Evolutionary conservation across 2,797 vertebrate species (phyloP).

Genomic region (Dicrostonyx torquatus): DNA sequence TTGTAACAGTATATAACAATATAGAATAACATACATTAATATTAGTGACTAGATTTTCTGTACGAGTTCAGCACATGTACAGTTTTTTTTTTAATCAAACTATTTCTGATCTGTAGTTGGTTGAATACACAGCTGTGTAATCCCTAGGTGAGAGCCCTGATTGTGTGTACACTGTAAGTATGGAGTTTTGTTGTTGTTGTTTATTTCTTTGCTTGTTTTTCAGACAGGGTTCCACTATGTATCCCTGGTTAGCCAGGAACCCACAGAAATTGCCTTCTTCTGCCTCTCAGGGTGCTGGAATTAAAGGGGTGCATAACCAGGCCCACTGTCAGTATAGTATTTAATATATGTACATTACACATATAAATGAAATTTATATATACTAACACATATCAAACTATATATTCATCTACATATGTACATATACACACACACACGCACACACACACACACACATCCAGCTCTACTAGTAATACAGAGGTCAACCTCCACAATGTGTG

Average conservation of each 20-base stretch:
- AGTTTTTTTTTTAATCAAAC: not conserved
- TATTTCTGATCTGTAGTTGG: not conserved
- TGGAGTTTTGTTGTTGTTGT: not conserved
- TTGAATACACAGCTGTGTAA: not conserved
- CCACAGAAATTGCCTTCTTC: not conserved
- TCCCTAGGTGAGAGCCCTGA: no score
- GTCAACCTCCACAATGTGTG: not conserved
- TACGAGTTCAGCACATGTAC: not conserved
- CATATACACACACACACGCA: no score
- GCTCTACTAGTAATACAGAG: not conserved
- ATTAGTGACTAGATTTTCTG: not conserved
- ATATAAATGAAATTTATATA: not conserved
- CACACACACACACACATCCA: not conserved
- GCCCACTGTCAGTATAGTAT: not conserved
- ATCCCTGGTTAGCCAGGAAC: not conserved
- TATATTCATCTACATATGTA: not conserved
- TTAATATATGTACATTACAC: not conserved
- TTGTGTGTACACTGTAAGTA: not conserved
- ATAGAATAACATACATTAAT: not conserved
- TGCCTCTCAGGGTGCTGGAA: not conserved
- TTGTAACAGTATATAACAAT: not conserved
- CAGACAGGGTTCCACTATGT: not conserved
- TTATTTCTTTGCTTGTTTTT: not conserved
- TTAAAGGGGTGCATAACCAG: not conserved
- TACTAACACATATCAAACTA: not conserved